A percentile compares a stretch with the other conserved stretches of the same genome.
phyloP scores from a whole-genome alignment of 2,888 invertebrate species.

The Caenorhabditis sp. region DNA sequence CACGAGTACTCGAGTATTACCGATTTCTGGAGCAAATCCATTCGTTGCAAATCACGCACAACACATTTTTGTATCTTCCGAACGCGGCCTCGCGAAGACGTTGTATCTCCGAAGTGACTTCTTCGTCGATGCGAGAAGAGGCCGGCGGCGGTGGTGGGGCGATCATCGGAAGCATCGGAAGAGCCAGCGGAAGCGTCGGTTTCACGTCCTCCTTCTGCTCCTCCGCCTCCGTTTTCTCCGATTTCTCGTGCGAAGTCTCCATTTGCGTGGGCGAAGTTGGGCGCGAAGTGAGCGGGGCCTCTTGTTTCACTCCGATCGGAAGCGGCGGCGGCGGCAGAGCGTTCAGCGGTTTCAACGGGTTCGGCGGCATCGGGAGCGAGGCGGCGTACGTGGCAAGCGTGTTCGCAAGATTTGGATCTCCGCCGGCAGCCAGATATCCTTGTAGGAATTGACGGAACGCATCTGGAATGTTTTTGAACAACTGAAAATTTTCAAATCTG shows the following conservation, averaged over 20 bases:
- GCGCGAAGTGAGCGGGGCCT: not conserved
- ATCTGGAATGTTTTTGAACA: conserved; percentile 17
- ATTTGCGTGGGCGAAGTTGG: not conserved
- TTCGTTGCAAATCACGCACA: conserved; percentile 53
- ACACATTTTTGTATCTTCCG: conserved; percentile 46
- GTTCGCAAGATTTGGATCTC: conserved; percentile 15
- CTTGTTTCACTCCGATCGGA: not conserved
- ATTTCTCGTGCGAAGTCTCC: not conserved
- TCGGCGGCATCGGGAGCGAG: conserved; percentile 27
- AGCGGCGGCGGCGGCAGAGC: not conserved
- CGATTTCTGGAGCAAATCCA: conserved; percentile 58
- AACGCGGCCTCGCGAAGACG: conserved; percentile 43
- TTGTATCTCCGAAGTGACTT: conserved; percentile 32
- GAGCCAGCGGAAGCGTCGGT: conserved; percentile 5
- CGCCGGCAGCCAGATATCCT: conserved; percentile 33
- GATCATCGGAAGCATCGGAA: not conserved
- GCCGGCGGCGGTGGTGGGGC: not conserved
- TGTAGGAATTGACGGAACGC: conserved; percentile 36
- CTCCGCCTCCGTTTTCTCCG: not conserved
- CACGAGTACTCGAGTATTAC: not conserved
- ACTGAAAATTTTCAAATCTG: too few relatives aligned
- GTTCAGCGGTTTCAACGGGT: conserved; percentile 21
- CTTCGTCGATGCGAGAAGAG: not conserved
- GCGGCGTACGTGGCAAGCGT: conserved; percentile 28
- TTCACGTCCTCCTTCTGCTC: not conserved